These are phyloP conservation scores for Ophion costatus DNA, from an alignment of 2,888 invertebrate genomes.

Conservation along the genomic window DNA sequence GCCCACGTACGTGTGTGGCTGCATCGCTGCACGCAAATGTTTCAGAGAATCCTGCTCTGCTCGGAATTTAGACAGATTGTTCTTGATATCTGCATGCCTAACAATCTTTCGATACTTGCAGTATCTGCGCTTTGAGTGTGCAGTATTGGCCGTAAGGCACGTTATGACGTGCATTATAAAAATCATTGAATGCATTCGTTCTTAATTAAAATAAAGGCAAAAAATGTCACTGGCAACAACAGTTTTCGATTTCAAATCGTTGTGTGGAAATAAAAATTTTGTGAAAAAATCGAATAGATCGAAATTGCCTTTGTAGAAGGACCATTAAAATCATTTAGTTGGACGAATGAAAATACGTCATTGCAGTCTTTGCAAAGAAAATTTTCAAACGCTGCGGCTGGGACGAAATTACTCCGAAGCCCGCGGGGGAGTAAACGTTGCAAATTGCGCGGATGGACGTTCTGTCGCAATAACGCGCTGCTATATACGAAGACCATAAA, in stretches of 20 bases:
- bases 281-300: neutral
- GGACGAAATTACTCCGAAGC: slow-evolving; percentile 20
- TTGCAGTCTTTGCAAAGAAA: neutral
- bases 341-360: neutral
- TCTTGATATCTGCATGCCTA: too few relatives aligned
- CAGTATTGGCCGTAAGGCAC: too few relatives aligned
- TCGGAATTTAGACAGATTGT: too few relatives aligned
- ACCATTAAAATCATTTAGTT: neutral
- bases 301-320: neutral
- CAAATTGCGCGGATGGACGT: slow-evolving; percentile 2
- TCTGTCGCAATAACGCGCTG: neutral
- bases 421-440: slow-evolving; percentile 33
- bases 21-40: too few relatives aligned
- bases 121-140: too few relatives aligned
- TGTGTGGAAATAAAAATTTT: neutral
- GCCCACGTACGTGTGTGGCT: too few relatives aligned
- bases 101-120: too few relatives aligned
- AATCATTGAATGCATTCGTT: neutral
- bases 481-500: neutral
- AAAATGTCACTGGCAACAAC: neutral
- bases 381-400: neutral
- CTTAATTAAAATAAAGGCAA: neutral
- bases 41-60: too few relatives aligned
- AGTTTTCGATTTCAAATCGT: neutral
- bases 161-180: too few relatives aligned